Base-by-base conservation (phyloP, 2,797 vertebrate species). In the Xenops minutus region DNA sequence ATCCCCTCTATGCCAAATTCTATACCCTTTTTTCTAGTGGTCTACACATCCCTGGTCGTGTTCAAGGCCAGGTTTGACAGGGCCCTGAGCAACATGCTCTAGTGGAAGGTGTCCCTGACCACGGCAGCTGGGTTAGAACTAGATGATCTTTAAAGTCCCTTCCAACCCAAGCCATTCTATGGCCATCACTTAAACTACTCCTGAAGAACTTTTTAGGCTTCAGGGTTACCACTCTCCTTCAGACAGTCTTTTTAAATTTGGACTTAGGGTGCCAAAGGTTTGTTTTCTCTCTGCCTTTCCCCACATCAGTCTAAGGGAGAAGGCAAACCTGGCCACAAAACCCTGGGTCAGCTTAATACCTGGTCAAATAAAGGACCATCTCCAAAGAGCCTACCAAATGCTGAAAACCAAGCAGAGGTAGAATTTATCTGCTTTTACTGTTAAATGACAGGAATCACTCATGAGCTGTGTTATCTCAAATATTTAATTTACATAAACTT, bases 21-120 rank as follows among this genome's bases (percentile, higher is more conserved):
- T n/a, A 76, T 23, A 56, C 2, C 18, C 9, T 16, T 49, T 87
- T 79, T 92, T 41, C 84, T 46, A 44, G 34, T 12, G 6, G 19
- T 49, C 63, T 69, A 43, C 27, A 63, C 36, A 56, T 37, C 63
- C 23, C 16, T 69, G 19, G 23, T 56, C 56, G 43, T 10, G 23
- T 36, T 49, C 41, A 69, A 59, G 44, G 52, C 13, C 36, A 61
- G 17, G 11, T 26, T 39, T 27, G 58, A 29, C 13, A 39, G 24
- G 24, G 34, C 10, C 27, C 37, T 44, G 27, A 64, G 44, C 37
- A 66, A 69, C 0, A 2, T 0, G 9, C 48, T 51, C 26, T 49
- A 29, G 12, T n/a, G 48, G 15, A 76, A 56, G 0, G 0, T 15
- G 29, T 36, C 21, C 39, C 46, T 27, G 12, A 39, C 24, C 39